A percentile compares a stretch with the other conserved stretches of the same genome.
Evolutionary conservation across 1,140 invertebrate genomes (phyloP).

Genomic region (Pogonus chalceus): DNA sequence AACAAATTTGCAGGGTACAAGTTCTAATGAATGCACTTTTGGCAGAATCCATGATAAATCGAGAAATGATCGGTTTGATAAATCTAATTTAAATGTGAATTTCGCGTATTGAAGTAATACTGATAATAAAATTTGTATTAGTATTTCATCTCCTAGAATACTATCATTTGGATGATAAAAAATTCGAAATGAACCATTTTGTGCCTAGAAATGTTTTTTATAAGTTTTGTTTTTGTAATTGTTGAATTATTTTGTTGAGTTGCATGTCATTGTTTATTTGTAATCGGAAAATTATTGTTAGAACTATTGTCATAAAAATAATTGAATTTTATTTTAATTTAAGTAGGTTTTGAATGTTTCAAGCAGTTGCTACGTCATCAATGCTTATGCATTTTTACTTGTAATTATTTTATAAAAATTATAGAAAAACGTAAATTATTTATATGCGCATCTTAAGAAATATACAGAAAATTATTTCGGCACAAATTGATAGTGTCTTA

Average conservation of each 20-base stretch:
- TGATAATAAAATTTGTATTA: conserved; percentile 47
- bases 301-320: too few relatives aligned
- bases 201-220: not conserved
- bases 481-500: too few relatives aligned
- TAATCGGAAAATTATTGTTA: too few relatives aligned
- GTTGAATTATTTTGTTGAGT: conserved; percentile 23
- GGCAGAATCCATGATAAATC: conserved; percentile 47
- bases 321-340: too few relatives aligned
- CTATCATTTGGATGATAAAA: conserved; percentile 31
- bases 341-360: too few relatives aligned
- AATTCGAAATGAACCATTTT: conserved; percentile 20
- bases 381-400: too few relatives aligned
- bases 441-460: not conserved
- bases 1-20: conserved; percentile 45
- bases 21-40: conserved; percentile 35
- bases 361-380: too few relatives aligned
- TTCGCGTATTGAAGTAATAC: conserved; percentile 43
- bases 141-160: conserved; percentile 46
- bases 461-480: too few relatives aligned
- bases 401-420: too few relatives aligned
- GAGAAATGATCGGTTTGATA: conserved; percentile 43
- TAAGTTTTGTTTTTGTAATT: conserved; percentile 13
- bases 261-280: conserved; percentile 10
- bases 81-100: conserved; percentile 43
- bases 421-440: too few relatives aligned